Percentiles rank a stretch among this genome's conserved stretches.
Evolutionary conservation across 2,113 vertebrate genomes (phyloP).

Genomic region (Corythornis vintsioides): DNA sequence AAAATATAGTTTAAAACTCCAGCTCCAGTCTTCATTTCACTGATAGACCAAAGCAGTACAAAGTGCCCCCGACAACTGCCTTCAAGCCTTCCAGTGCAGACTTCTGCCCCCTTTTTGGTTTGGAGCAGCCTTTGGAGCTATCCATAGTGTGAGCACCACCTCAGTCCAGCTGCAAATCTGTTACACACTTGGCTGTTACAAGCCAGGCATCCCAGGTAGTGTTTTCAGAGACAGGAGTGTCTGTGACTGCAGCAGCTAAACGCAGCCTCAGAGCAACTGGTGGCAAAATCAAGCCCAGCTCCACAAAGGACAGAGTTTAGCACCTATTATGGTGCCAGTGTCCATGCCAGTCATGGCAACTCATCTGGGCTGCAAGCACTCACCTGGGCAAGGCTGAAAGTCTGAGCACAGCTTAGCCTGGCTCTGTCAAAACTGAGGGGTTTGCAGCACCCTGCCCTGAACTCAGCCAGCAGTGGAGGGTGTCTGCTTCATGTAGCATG

Average conservation of each 20-base stretch:
- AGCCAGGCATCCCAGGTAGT: background rate
- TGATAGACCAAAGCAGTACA: background rate
- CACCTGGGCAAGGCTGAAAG: background rate
- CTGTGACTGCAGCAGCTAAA: background rate
- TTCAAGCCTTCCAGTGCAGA: background rate
- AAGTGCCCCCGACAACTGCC: background rate
- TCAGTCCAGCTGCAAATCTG: background rate
- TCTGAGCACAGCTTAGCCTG: background rate
- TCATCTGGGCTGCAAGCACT: rapidly evolving
- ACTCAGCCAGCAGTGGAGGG: background rate
- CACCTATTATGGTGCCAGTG: background rate
- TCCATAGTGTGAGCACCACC: background rate
- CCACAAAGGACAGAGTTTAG: background rate
- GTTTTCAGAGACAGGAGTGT: background rate
- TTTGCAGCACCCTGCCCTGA: background rate
- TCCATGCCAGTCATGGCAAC: background rate
- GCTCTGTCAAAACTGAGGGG: background rate
- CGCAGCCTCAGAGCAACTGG: background rate
- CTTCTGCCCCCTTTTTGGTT: background rate
- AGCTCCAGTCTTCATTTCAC: background rate
- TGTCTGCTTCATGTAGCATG: background rate
- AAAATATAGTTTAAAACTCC: background rate
- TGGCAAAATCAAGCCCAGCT: background rate
- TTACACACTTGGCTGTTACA: background rate
- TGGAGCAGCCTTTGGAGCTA: background rate